Conservation (phyloP, 2,113 vertebrate species). For the Natator depressus region DNA sequence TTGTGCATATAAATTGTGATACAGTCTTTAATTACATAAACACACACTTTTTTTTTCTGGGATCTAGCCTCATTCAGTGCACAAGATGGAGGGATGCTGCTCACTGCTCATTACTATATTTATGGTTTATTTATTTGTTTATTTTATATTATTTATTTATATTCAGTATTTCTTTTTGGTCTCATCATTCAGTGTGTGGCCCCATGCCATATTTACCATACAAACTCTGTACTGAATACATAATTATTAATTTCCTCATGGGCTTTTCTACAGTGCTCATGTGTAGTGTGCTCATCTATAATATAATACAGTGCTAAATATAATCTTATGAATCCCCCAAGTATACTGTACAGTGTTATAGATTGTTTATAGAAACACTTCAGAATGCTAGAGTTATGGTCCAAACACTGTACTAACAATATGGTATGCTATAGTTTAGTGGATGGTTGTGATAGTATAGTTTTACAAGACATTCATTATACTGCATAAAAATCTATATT, state of each 20-base stretch:
- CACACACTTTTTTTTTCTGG: neutral
- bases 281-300: neutral
- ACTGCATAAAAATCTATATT: neutral
- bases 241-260: neutral
- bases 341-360: neutral
- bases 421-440: rapidly evolving
- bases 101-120: neutral
- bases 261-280: neutral
- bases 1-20: rapidly evolving
- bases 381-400: neutral
- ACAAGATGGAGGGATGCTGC: neutral
- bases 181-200: rapidly evolving
- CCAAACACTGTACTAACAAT: neutral
- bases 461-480: neutral
- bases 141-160: rapidly evolving
- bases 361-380: neutral
- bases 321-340: rapidly evolving
- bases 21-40: neutral
- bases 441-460: neutral
- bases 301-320: neutral
- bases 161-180: rapidly evolving
- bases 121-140: neutral
- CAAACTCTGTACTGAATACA: neutral
- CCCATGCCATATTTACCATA: rapidly evolving
- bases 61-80: neutral